Evolutionary conservation across 2,113 vertebrate species (phyloP).

Genomic region (Anarhynchus alexandrinus): DNA sequence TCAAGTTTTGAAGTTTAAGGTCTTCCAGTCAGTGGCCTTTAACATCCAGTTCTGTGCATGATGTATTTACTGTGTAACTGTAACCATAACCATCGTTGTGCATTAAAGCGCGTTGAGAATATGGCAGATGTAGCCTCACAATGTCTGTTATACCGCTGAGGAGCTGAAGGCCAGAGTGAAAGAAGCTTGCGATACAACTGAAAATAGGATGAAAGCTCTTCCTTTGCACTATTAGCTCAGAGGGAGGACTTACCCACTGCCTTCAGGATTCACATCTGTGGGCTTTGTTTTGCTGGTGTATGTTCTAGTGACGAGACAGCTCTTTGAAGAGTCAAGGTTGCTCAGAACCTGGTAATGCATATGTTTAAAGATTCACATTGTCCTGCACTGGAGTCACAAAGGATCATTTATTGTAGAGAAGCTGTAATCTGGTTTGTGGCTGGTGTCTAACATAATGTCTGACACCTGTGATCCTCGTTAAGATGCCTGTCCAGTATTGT

Average conservation of each 20-base stretch:
- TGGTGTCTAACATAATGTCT: neutral
- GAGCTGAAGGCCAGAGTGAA: neutral
- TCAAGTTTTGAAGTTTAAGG: neutral
- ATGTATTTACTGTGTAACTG: neutral
- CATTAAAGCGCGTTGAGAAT: neutral
- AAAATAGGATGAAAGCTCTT: neutral
- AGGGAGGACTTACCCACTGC: neutral
- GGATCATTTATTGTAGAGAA: neutral
- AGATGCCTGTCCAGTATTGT: neutral
- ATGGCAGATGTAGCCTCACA: neutral
- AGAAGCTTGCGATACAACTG: neutral
- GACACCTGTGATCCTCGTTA: neutral
- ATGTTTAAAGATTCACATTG: neutral
- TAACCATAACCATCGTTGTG: neutral
- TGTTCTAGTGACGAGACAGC: neutral
- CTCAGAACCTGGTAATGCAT: neutral
- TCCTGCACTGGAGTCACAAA: neutral
- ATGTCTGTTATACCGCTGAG: neutral
- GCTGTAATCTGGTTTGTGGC: neutral
- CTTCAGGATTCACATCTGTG: neutral
- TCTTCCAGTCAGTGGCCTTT: neutral
- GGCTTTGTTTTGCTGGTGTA: neutral
- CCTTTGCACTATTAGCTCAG: neutral
- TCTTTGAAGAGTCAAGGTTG: neutral
- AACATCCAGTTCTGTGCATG: fast-evolving